phyloP scores from a whole-genome alignment of 1,140 invertebrate genomes.

The Agraylea sexmaculata region DNA sequence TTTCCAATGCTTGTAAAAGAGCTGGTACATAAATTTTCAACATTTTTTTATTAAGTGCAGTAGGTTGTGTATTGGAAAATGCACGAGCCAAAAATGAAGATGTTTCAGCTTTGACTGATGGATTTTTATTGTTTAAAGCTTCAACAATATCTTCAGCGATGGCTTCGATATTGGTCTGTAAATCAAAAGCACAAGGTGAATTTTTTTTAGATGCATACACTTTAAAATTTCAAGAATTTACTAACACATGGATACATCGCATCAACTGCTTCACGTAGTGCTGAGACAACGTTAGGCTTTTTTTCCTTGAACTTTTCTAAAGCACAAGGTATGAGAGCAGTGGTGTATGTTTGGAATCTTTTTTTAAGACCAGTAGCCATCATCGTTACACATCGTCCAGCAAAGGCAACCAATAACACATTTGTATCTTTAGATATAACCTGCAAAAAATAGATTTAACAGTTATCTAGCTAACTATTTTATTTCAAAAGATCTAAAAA shows the following conservation, averaged over 20 bases:
- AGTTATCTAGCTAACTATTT: no score
- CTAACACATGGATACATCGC: constrained; percentile 71
- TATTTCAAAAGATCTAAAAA: constrained; percentile 9
- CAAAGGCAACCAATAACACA: constrained; percentile 81
- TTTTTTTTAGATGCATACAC: background rate
- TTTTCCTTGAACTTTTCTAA: constrained; percentile 98
- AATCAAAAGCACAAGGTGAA: constrained; percentile 17
- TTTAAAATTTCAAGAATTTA: constrained; percentile 20
- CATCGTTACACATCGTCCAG: constrained; percentile 71
- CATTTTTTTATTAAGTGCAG: constrained; percentile 81
- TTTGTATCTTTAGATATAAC: constrained; percentile 90
- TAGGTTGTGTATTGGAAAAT: constrained; percentile 67
- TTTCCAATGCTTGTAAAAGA: constrained; percentile 77
- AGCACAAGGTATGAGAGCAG: constrained; percentile 64
- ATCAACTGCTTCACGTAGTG: constrained; percentile 85
- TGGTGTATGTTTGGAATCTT: constrained; percentile 75
- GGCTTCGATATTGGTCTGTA: constrained; percentile 71
- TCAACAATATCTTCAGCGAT: constrained; percentile 77
- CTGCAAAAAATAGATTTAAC: constrained; percentile 36
- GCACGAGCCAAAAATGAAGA: constrained; percentile 76
- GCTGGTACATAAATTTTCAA: constrained; percentile 74
- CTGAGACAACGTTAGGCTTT: constrained; percentile 79
- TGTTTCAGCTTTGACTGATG: constrained; percentile 86
- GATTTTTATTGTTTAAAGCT: constrained; percentile 90
- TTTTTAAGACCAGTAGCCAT: constrained; percentile 81